Evolutionary conservation across 2,888 invertebrate species (phyloP).

Genomic region (Pelosia muscerda): DNA sequence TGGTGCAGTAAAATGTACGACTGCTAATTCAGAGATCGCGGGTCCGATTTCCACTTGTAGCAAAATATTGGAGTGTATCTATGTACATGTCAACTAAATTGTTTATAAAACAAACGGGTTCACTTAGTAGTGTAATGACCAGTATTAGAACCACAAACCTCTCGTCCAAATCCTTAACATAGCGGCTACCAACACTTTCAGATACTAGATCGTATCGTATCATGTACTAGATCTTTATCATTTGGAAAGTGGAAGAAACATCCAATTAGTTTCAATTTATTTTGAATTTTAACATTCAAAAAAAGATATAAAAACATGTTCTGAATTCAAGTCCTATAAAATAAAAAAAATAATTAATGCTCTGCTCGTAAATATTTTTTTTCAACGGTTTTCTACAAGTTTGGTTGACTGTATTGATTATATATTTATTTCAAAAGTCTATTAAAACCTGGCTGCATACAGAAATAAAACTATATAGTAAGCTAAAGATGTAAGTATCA

Average conservation of each 20-base stretch:
- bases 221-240: background rate
- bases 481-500: no score
- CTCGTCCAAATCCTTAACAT: no score
- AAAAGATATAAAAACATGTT: background rate
- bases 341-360: background rate
- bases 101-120: no score
- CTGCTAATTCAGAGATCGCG: no score
- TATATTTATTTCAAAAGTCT: background rate
- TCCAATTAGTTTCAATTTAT: background rate
- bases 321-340: constrained; percentile 1
- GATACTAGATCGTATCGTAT: background rate
- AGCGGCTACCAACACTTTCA: no score
- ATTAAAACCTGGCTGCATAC: background rate
- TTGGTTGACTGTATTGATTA: background rate
- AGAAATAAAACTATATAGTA: no score
- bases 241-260: background rate
- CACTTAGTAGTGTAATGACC: no score
- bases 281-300: background rate
- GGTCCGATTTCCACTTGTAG: no score
- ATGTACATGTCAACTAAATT: no score
- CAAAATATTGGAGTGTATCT: no score
- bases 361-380: background rate
- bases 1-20: no score
- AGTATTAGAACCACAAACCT: no score
- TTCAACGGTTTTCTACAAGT: background rate